Conservation (phyloP, 2,797 vertebrate species). For the Tachyglossus aculeatus region DNA sequence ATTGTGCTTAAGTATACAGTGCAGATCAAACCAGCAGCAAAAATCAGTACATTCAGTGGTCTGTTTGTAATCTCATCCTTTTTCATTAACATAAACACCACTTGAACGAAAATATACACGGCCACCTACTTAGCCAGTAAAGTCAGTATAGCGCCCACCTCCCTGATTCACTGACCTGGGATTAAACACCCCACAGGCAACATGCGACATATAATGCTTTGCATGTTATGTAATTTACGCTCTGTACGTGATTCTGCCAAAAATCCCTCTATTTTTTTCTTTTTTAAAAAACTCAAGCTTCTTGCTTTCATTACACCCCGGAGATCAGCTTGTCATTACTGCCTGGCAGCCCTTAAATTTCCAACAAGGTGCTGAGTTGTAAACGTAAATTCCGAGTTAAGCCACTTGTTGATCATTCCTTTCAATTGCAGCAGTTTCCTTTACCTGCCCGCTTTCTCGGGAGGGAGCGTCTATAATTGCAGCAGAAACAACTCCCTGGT, state of each 20-base stretch:
- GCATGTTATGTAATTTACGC: not conserved
- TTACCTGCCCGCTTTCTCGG: conserved; percentile 29
- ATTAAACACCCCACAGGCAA: not conserved
- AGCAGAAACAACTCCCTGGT: not conserved
- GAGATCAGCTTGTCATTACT: not conserved
- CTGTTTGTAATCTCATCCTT: conserved; percentile 92
- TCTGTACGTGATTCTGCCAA: not conserved
- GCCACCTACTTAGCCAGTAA: conserved; percentile 89
- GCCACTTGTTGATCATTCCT: conserved; percentile 30
- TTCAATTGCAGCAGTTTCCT: not conserved
- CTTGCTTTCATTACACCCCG: not conserved
- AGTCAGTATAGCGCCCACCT: conserved; percentile 72
- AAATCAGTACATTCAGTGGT: conserved; percentile 79
- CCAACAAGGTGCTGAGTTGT: conserved; percentile 14
- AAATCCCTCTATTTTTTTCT: not conserved
- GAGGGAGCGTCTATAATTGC: not conserved
- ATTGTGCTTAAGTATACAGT: conserved; percentile 66
- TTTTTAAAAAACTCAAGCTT: not conserved
- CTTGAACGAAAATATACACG: conserved; percentile 93
- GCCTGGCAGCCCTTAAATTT: not conserved
- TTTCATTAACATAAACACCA: conserved; percentile 93
- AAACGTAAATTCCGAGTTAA: conserved; percentile 31
- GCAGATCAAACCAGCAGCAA: conserved; percentile 69
- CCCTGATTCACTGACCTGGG: not conserved
- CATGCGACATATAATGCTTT: not conserved